A percentile compares a stretch with the other conserved stretches of the same genome.
Conservation (phyloP, 2,113 vertebrate species). For the Elephas maximus region DNA sequence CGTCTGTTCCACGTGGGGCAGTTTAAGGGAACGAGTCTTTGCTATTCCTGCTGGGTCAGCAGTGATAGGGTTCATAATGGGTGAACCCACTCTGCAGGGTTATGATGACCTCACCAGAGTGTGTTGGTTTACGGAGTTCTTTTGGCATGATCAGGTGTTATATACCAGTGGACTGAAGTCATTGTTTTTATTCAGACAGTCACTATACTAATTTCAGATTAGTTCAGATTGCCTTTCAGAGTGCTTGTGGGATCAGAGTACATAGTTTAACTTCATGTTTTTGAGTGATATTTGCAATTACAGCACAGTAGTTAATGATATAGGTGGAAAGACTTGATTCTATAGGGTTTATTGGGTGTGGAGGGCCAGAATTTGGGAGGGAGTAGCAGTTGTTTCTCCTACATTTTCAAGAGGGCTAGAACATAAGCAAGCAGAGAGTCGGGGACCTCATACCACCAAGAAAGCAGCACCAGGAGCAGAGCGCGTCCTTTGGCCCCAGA, state of each 20-base stretch:
- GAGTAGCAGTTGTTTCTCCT: not conserved
- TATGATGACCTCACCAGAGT: not conserved
- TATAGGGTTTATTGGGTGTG: not conserved
- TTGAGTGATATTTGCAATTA: not conserved
- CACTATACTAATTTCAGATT: not conserved
- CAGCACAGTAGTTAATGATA: not conserved
- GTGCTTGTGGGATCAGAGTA: not conserved
- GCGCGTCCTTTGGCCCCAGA: too few species aligned
- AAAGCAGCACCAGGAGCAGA: too few species aligned
- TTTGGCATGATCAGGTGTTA: not conserved
- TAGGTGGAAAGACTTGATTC: not conserved
- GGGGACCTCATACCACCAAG: too few species aligned
- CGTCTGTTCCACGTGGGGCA: not conserved
- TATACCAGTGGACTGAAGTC: not conserved
- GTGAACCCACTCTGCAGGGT: not conserved
- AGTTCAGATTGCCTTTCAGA: constrained; percentile 15
- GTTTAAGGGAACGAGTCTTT: not conserved
- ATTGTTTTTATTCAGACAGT: not conserved
- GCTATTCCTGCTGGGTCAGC: not conserved
- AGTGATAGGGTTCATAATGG: not conserved
- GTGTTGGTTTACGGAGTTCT: not conserved
- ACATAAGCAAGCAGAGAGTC: too few species aligned
- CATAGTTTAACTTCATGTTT: not conserved
- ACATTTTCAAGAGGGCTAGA: not conserved
- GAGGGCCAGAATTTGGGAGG: not conserved